Base-by-base conservation (phyloP, 2,113 vertebrate genomes). In the Apeltes quadracus region DNA sequence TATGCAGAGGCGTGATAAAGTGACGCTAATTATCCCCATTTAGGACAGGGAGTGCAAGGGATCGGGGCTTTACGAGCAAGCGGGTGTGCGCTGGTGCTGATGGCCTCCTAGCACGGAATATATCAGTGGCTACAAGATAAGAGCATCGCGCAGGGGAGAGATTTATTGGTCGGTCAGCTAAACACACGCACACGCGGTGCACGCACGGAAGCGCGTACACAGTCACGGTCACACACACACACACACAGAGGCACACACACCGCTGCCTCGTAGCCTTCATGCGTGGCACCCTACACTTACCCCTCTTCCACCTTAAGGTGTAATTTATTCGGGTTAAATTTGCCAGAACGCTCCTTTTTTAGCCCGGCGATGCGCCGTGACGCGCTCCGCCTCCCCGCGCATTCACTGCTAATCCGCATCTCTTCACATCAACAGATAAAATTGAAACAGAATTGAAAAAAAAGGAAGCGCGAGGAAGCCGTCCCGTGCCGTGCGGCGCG, bases 1-100 rank as follows among this genome's bases (percentile, higher is more conserved):
- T 98, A 98, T 99, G 98, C 96, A 97, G 95, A 96, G 93, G 95
- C 94, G 95, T 97, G 98, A 99, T 99, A 99, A 99, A 99, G 96
- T 97, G 96, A 97, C 96, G 97, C 96, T 99, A 98, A 98, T 98
- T 99, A 98, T 97, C 97, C 96, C 95, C 95, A 96, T 98, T 98
- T 98, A 98, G 97, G 97, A 97, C 97, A 96, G 94, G 88, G 90
- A 96, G 96, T 96, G 97, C 96, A 96, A 95, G 94, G 97, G 96
- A 97, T 98, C 97, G 96, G 95, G 95, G 96, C 96, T 95, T 96
- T 98, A 94, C 95, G 95, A 95, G 95, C 94, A 93, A 46, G 93
- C 94, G 94, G 93, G 93, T 94, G 95, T 89, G 94, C 95, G 95
- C 96, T 90, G 94, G 78, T 90, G 94, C 93, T 92, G 95, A 95